Evolutionary conservation across 2,113 vertebrate species (phyloP).

Genomic region (Laticauda laticaudata): DNA sequence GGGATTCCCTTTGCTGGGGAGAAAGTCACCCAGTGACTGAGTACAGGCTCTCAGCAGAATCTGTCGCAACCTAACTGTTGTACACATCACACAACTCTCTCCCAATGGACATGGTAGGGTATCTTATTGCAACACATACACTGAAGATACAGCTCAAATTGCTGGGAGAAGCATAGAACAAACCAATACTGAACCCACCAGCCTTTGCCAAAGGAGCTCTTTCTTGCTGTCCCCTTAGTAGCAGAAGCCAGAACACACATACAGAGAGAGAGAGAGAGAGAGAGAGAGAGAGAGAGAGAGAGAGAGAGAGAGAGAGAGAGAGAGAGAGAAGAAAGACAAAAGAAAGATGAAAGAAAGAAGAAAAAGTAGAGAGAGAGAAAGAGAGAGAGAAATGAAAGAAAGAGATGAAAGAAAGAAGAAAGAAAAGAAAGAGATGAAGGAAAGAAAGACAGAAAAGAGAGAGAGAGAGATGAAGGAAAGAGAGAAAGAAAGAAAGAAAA

Average conservation of each 20-base stretch:
- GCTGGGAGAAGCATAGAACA: background rate
- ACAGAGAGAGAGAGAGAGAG: no score
- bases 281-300: no score
- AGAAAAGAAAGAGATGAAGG: no score
- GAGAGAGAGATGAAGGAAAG: no score
- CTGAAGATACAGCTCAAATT: rapidly evolving
- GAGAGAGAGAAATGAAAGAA: no score
- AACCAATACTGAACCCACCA: background rate
- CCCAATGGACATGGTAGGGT: constrained; percentile 5
- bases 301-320: no score
- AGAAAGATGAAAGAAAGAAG: no score
- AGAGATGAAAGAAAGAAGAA: no score
- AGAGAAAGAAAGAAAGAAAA: no score
- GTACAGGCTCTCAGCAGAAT: background rate
- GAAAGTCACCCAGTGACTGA: background rate
- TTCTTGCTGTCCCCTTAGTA: background rate
- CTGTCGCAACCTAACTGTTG: background rate
- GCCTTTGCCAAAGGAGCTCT: constrained; percentile 22
- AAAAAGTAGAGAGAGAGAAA: no score
- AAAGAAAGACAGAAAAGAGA: no score
- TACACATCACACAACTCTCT: constrained; percentile 14
- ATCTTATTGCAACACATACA: background rate
- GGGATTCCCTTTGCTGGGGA: constrained; percentile 67
- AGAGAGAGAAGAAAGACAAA: no score
- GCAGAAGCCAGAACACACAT: background rate